phyloP scores from a whole-genome alignment of 2,113 vertebrate species.

The Zeus faber region DNA sequence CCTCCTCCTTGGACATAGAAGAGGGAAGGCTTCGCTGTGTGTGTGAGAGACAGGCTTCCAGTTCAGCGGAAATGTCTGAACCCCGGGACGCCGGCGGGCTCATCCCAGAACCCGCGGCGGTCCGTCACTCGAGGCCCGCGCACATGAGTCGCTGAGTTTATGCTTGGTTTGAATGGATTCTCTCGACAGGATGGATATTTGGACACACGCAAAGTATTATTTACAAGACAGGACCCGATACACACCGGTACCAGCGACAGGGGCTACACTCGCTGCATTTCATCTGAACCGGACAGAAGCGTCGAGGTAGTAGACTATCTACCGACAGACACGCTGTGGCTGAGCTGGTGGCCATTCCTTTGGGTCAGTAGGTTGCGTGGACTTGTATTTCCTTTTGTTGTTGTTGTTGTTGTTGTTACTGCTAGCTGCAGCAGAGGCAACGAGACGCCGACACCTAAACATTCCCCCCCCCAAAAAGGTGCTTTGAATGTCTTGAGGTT shows the following conservation, averaged over 20 bases:
- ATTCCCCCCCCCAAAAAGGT: conserved; percentile 54
- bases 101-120: too few species aligned
- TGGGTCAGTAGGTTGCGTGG: conserved; percentile 61
- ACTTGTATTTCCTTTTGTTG: neutral
- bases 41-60: too few species aligned
- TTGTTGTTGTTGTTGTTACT: conserved; percentile 13
- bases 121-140: too few species aligned
- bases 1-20: too few species aligned
- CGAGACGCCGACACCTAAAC: conserved; percentile 38
- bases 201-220: too few species aligned
- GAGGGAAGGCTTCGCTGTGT: too few species aligned
- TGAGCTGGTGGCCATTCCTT: conserved; percentile 48
- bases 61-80: too few species aligned
- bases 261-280: conserved; percentile 46
- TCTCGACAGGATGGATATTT: too few species aligned
- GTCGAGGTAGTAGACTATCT: conserved; percentile 60
- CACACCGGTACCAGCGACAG: conserved; percentile 20
- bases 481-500: conserved; percentile 66
- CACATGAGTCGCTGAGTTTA: too few species aligned
- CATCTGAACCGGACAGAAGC: conserved; percentile 44
- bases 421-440: conserved; percentile 56
- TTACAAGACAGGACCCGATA: conserved; percentile 20
- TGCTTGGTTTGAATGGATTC: too few species aligned
- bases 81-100: too few species aligned
- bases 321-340: conserved; percentile 22